Conservation (phyloP, 2,888 invertebrate genomes). For the Kryphioiulus occultus region DNA sequence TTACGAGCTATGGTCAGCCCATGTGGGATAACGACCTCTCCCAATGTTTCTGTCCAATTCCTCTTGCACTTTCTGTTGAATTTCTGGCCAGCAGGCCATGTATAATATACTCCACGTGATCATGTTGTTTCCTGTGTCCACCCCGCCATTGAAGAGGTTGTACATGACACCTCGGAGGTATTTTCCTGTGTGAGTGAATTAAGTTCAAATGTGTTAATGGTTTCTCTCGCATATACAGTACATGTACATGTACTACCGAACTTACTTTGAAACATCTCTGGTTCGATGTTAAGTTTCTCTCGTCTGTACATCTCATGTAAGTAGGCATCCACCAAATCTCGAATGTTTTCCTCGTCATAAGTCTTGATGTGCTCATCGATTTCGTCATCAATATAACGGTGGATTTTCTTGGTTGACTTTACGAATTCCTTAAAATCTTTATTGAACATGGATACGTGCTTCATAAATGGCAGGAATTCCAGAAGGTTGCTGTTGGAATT, state of each 20-base stretch:
- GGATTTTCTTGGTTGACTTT: not conserved
- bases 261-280: constrained; percentile 3
- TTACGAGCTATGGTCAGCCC: constrained; percentile 26
- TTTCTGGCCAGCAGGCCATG: constrained; percentile 44
- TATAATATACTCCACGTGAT: not conserved
- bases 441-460: not conserved
- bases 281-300: not conserved
- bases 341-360: not conserved
- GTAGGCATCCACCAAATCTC: not conserved
- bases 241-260: not conserved
- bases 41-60: constrained; percentile 43
- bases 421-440: not conserved
- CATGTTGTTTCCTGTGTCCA: constrained; percentile 27
- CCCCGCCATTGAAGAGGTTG: constrained; percentile 22
- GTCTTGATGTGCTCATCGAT: constrained; percentile 29
- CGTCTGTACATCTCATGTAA: not conserved
- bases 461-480: not conserved
- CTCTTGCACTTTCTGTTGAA: constrained; percentile 45
- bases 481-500: not conserved
- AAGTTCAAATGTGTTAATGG: not conserved
- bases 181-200: constrained; percentile 1
- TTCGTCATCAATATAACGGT: not conserved
- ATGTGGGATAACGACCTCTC: not conserved
- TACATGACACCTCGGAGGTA: constrained; percentile 36
- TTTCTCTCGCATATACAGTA: not conserved